These are phyloP conservation scores for Orthonychiurus folsomi DNA, from an alignment of 2,888 invertebrate species.

Conservation along the genomic window DNA sequence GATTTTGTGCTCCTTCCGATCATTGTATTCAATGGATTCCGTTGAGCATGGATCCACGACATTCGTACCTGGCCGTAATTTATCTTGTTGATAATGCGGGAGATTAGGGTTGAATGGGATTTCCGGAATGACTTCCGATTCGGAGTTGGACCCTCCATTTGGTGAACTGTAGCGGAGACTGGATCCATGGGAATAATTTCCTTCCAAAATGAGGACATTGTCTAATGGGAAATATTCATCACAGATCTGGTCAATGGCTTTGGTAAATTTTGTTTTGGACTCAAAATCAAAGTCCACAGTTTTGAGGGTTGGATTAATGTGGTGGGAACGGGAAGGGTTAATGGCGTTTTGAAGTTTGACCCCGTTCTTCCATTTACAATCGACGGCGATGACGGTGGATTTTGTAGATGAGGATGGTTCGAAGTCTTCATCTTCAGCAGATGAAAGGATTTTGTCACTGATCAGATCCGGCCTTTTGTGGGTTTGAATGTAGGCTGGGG, in stretches of 20 bases:
- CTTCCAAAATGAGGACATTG: constrained; percentile 21
- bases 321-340: constrained; percentile 11
- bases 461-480: neutral
- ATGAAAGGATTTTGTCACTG: neutral
- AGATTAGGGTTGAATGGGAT: neutral
- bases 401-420: neutral
- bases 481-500: neutral
- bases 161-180: neutral
- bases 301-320: constrained; percentile 18
- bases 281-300: constrained; percentile 23
- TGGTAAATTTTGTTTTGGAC: constrained; percentile 25
- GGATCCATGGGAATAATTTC: constrained; percentile 22
- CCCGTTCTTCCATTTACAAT: constrained; percentile 26
- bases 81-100: neutral
- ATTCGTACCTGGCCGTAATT: neutral
- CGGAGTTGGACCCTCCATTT: too few relatives aligned
- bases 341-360: constrained; percentile 20
- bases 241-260: constrained; percentile 14
- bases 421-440: neutral
- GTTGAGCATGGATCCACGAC: neutral
- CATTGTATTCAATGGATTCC: constrained; percentile 12
- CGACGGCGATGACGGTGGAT: constrained; percentile 21
- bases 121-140: neutral
- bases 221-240: constrained; percentile 20
- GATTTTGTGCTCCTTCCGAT: constrained; percentile 24